Conservation (phyloP, 1,140 invertebrate genomes). For the Coenobita brevimanus region DNA sequence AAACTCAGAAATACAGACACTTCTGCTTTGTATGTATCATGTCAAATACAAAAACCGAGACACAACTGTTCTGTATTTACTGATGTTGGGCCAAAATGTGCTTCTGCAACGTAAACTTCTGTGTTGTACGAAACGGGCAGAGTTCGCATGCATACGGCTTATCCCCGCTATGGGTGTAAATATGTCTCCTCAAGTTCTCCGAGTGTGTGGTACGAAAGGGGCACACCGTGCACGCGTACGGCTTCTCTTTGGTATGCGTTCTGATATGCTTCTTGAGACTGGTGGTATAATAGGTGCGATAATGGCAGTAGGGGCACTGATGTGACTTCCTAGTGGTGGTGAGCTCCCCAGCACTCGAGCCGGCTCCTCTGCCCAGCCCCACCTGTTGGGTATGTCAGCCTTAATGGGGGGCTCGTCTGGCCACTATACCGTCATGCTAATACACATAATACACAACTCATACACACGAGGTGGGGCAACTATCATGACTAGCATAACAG, state of each 20-base stretch:
- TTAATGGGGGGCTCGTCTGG: background rate
- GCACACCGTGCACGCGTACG: slow-evolving; percentile 32
- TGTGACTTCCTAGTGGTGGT: slow-evolving; percentile 22
- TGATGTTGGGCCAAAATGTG: slow-evolving; percentile 26
- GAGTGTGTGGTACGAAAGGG: slow-evolving; percentile 44
- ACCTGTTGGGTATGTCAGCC: slow-evolving; percentile 28
- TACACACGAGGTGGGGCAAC: no score
- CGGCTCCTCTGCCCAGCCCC: slow-evolving; percentile 20
- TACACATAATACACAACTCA: no score
- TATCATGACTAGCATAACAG: no score
- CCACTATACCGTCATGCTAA: no score
- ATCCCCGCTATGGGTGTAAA: slow-evolving; percentile 26
- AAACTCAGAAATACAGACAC: no score
- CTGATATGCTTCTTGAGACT: slow-evolving; percentile 50
- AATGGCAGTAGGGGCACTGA: slow-evolving; percentile 37
- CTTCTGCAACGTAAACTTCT: slow-evolving; percentile 39
- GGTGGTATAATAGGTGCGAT: slow-evolving; percentile 42
- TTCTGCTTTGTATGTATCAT: no score
- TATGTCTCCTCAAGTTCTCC: slow-evolving; percentile 42
- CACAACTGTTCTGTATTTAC: background rate
- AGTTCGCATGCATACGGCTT: slow-evolving; percentile 24
- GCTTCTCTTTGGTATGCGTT: slow-evolving; percentile 49
- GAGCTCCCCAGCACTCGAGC: slow-evolving; percentile 1
- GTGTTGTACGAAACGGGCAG: slow-evolving; percentile 25
- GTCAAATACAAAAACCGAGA: no score